Evolutionary conservation across 2,888 invertebrate species (phyloP).

Genomic region (Standfussiana lucernea): DNA sequence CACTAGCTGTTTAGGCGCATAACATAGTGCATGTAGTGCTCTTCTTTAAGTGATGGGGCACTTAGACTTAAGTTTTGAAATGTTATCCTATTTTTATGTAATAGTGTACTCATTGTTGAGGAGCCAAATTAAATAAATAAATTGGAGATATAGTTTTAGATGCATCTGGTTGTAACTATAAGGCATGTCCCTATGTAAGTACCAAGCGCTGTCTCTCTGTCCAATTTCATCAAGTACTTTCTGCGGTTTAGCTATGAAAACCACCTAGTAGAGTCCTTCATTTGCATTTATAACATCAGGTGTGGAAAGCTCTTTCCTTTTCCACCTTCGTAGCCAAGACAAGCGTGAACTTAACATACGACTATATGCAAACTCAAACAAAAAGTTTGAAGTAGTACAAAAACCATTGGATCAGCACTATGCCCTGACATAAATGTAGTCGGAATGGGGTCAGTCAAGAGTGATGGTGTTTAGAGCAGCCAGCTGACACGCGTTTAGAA

Average conservation of each 20-base stretch:
- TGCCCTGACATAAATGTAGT: slow-evolving; percentile 45
- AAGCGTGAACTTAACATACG: slow-evolving; percentile 38
- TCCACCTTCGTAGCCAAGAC: slow-evolving; percentile 4
- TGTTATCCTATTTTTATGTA: no score
- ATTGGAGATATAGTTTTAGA: background rate
- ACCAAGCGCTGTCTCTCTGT: background rate
- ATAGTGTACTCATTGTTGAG: no score
- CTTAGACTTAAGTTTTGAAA: no score
- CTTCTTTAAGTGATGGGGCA: no score
- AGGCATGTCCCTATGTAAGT: background rate
- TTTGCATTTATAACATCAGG: slow-evolving; percentile 18
- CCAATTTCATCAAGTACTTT: background rate
- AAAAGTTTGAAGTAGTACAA: slow-evolving; percentile 44
- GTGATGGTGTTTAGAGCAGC: slow-evolving; percentile 54
- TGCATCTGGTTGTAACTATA: slow-evolving; percentile 1
- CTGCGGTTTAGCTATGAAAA: background rate
- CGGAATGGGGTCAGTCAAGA: slow-evolving; percentile 60
- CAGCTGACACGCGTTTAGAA: slow-evolving; percentile 58
- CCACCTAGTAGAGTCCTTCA: background rate
- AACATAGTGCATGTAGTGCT: no score
- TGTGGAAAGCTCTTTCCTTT: slow-evolving; percentile 3
- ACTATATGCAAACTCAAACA: slow-evolving; percentile 36
- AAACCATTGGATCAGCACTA: slow-evolving; percentile 47
- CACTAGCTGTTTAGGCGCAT: no score
- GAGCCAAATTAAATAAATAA: no score